Evolutionary conservation across 2,797 vertebrate genomes (phyloP).

Genomic region (Phataginus tetradactyla): DNA sequence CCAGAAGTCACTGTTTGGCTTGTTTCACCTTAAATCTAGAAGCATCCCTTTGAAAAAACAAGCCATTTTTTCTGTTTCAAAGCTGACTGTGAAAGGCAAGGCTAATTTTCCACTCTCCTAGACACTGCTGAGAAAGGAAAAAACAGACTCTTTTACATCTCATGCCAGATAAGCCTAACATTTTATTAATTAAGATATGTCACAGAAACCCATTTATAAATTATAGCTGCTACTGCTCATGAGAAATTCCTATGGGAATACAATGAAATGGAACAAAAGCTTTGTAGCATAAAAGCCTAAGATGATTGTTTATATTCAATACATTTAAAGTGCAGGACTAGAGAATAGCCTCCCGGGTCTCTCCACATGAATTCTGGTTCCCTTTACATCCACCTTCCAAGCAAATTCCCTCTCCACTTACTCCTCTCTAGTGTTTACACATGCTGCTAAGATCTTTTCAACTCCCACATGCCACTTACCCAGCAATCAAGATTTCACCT

Average conservation of each 20-base stretch:
- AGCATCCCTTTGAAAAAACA: neutral
- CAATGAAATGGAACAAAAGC: neutral
- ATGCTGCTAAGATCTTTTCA: neutral
- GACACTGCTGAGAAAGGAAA: conserved; percentile 51
- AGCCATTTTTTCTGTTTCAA: neutral
- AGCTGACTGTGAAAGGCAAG: conserved; percentile 40
- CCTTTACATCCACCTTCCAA: neutral
- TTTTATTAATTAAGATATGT: conserved; percentile 60
- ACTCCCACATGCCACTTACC: neutral
- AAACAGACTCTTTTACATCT: conserved; percentile 51
- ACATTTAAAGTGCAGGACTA: neutral
- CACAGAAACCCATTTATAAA: neutral
- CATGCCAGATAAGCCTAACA: neutral
- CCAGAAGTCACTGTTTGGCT: conserved; percentile 1
- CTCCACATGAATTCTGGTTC: neutral
- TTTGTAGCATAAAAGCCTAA: neutral
- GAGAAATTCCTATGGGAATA: conserved; percentile 8
- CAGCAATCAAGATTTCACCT: neutral
- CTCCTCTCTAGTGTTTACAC: neutral
- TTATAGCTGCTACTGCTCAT: neutral
- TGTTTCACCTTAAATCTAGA: conserved; percentile 54
- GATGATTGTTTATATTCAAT: neutral
- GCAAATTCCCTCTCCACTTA: neutral
- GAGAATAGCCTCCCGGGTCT: neutral
- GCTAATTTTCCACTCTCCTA: conserved; percentile 6